Base-by-base conservation (phyloP, 2,113 vertebrate species). In the Corythornis madagascariensis region DNA sequence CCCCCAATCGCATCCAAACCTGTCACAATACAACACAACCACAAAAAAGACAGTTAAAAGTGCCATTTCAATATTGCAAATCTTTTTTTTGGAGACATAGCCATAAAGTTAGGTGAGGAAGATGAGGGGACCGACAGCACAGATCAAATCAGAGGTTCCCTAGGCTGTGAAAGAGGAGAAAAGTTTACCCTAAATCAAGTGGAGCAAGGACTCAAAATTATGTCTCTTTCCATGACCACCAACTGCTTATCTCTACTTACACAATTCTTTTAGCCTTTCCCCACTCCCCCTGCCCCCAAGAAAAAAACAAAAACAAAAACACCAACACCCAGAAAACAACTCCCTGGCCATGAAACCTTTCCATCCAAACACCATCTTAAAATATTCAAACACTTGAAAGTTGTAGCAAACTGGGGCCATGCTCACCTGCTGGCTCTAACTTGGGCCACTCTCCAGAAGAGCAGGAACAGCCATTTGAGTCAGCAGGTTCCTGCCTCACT, bases 371-470 rank as follows among this genome's bases (percentile, higher is more conserved):
- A 2, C 9, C 13, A 18, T 3, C 1, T 1, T 17, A 45, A 81
- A 79, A 38, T 52, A 16, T 16, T 73, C 64, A 77, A 40, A 65
- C 56, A 61, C 31, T 40, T 69, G 11, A 33, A 75, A 77, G 25
- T 1, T 33, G 20, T 8, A 55, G 38, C 42, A 76, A 70, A 61
- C 76, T 11, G 2, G 4, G 13, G 14, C 25, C 5, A 7, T 11
- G 9, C 89, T 75, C 64, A 87, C 78, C 78, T 92, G 65, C 63
- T 12, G 1, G 56, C 66, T 94, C 84, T n/a, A 42, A 50, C 84
- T 91, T 60, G 38, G 47, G 65, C 88, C 28, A 7, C 83, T 94
- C 64, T 95, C 90, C 50, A 61, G 92, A 92, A 96, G 78, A 79
- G 16, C 14, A 55, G 47, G 64, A 93, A 75, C 53, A 90, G 93